Evolutionary conservation across 1,140 invertebrate species (phyloP), one percentile per base, ranked within the genome.

Genomic region (Ceratina australensis): DNA sequence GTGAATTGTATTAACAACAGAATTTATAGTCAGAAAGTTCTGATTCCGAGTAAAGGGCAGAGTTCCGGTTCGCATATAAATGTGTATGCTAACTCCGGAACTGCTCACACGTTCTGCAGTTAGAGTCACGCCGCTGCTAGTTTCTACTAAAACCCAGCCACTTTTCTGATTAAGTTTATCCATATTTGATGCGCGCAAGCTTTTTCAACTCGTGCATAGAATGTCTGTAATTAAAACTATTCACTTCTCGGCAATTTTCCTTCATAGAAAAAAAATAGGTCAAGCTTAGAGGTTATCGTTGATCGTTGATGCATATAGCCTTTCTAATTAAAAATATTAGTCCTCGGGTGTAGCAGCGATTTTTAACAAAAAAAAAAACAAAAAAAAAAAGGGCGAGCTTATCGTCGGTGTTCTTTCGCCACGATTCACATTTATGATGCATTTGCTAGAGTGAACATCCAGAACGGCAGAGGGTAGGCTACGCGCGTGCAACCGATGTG

Each of bases 1-100:
- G 77, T 79, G 82, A 83, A 75, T 77, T 79, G 81, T 74, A 74
- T 52, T 79, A 83, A 83, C 79, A 83, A 72, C 68, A 50, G 66
- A 83, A 83, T 83, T 72, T 59, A 71, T 49, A 83, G 61, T 56
- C 59, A 61, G 76, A 79, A 66, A 75, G 79, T 66, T 71, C 65
- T 12, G 24, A 42, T 42, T 42, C 33, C 33, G 33, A 42, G 33
- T 42, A 49, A 67, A 73, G 63, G 52, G 13, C 13, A 16, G 50
- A 52, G n/a, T 5, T 18, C 50, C 26, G 7, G 57, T 20, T 1
- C 20, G n/a, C 59, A 7, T 49, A 77, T 77, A 67, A 77, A 77
- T 77, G 71, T 71, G 74, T 24, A 71, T 71, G 47, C 26, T 42
- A 42, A 42, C 33, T 42, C 12, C 16, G 3, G 3, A 16, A 61